Conservation (phyloP, 2,888 invertebrate genomes). For the Clusia tigrina region DNA sequence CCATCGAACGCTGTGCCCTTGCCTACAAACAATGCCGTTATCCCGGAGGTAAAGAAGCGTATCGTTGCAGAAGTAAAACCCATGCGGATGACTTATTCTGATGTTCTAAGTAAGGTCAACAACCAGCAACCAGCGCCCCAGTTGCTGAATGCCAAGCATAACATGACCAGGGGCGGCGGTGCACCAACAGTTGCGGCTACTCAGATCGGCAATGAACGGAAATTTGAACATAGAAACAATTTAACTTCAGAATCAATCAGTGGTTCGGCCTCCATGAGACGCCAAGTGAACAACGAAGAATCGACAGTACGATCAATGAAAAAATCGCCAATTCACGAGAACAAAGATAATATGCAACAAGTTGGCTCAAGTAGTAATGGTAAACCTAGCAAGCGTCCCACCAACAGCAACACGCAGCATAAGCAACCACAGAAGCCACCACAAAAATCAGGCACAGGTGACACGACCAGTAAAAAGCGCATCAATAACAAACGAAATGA, state of each 20-base stretch:
- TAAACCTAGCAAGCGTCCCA: constrained; percentile 27
- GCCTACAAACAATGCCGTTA: constrained; percentile 19
- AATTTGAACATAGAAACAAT: constrained; percentile 19
- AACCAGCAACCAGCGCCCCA: constrained; percentile 63
- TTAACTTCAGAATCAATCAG: constrained; percentile 19
- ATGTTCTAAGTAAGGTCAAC: constrained; percentile 76
- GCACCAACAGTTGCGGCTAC: background rate
- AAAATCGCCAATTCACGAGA: constrained; percentile 64
- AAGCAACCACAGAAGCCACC: constrained; percentile 32
- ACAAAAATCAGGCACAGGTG: constrained; percentile 7
- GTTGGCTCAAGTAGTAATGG: constrained; percentile 41
- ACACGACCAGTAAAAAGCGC: background rate
- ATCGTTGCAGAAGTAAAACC: constrained; percentile 87
- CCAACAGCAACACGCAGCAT: constrained; percentile 22
- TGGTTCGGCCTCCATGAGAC: constrained; percentile 13
- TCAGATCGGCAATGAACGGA: constrained; percentile 22
- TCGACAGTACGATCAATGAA: constrained; percentile 45
- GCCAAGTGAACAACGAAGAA: constrained; percentile 3
- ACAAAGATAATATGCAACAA: constrained; percentile 54
- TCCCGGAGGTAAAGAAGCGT: constrained; percentile 64
- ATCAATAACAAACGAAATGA: constrained; percentile 25
- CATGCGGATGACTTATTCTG: constrained; percentile 86
- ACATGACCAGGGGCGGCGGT: constrained; percentile 7
- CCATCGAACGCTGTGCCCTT: background rate
- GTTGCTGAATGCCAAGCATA: constrained; percentile 17